Conservation (phyloP, 2,888 invertebrate genomes). For the Amiota communis region DNA sequence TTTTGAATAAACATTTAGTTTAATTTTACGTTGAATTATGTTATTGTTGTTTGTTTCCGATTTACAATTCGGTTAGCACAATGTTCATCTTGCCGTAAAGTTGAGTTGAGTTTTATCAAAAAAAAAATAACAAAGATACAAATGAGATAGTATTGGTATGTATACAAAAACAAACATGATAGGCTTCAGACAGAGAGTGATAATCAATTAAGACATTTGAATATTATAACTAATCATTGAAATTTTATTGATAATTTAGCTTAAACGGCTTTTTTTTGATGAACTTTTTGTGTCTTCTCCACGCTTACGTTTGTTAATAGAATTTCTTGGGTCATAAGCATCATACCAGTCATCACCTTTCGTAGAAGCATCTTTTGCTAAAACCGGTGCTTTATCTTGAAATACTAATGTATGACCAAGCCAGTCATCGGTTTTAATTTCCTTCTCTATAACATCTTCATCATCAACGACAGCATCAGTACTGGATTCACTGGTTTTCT, state of each 20-base stretch:
- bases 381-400: slow-evolving; percentile 76
- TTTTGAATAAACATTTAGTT: too few species aligned
- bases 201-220: too few species aligned
- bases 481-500: slow-evolving; percentile 62
- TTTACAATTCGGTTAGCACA: too few species aligned
- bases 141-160: too few species aligned
- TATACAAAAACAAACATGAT: too few species aligned
- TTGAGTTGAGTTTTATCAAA: too few species aligned
- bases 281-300: slow-evolving; percentile 68
- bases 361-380: slow-evolving; percentile 94
- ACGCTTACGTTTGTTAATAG: slow-evolving; percentile 91
- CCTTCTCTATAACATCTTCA: slow-evolving; percentile 61
- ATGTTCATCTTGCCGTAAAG: too few species aligned
- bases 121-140: too few species aligned
- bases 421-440: slow-evolving; percentile 70
- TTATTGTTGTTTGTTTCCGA: too few species aligned
- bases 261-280: slow-evolving; percentile 1
- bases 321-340: slow-evolving; percentile 95
- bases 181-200: too few species aligned
- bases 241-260: neutral
- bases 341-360: slow-evolving; percentile 97
- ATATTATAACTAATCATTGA: neutral
- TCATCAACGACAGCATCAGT: slow-evolving; percentile 60
- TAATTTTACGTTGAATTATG: too few species aligned
- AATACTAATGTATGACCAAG: slow-evolving; percentile 74